Evolutionary conservation across 2,888 invertebrate genomes (phyloP), one percentile per base, ranked within the genome.

Genomic region (Melinaea menophilus): DNA sequence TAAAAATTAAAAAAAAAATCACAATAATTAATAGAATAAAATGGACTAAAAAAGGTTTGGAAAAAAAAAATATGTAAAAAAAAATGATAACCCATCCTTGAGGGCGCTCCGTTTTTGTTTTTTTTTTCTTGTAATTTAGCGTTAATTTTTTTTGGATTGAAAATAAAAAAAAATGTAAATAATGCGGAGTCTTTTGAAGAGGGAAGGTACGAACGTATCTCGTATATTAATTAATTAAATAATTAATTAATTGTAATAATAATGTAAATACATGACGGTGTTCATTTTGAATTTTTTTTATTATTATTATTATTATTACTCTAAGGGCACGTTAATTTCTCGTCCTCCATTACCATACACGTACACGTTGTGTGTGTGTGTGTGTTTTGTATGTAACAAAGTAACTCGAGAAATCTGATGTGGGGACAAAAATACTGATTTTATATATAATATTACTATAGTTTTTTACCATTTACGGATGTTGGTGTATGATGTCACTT

Each of bases 261-360:
- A 22, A 22, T 88, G 89, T 89, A 89, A 86, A 89, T 89, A 89
- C 79, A 80, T 82, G 77, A 84, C 80, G 78, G 82, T 87, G 85
- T 87, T 86, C 86, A 85, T 84, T 88, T 81, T 83, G 84, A 87
- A 81, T 84, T 80, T 87, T 87, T 84, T 84, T 87, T 86, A n/a
- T 86, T 88, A 84, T 22, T 22, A 22, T 22, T 22, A 22, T 22
- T 22, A 22, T 22, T 22, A 22, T 22, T 22, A 22, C 22, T 22
- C 22, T 84, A 85, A 82, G 83, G 79, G 83, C 84, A 84, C 82
- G 78, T 80, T 79, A 79, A 22, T 78, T 77, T 72, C 75, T 66
- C 69, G 73, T 41, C 41, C 41, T 41, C 11, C 37, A 22, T 22
- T 22, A 22, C 22, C 22, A 1, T 22, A 22, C 22, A 22, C 22